A percentile compares a stretch with the other conserved stretches of the same genome.
Conservation (phyloP, 1,140 invertebrate genomes). For the Rhagoletis pomonella region DNA sequence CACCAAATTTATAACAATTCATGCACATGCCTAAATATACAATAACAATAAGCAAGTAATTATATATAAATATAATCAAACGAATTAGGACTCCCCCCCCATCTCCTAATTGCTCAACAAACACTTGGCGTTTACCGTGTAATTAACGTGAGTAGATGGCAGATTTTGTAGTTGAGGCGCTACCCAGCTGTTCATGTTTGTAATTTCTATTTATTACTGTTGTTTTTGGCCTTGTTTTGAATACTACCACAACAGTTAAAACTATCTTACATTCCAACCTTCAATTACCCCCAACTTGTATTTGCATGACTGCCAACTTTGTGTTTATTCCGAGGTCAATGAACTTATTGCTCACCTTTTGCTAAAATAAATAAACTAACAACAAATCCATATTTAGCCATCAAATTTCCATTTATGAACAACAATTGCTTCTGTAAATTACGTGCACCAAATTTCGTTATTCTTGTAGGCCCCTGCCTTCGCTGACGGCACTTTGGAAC, state of each 20-base stretch:
- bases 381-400: too few species aligned
- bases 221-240: too few species aligned
- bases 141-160: slow-evolving; percentile 17
- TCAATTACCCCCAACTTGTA: neutral
- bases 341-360: neutral
- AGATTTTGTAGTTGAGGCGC: neutral
- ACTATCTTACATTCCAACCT: neutral
- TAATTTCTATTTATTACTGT: neutral
- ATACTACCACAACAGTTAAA: too few species aligned
- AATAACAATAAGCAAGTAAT: too few species aligned
- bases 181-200: neutral
- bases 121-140: slow-evolving; percentile 9
- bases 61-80: neutral
- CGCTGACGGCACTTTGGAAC: slow-evolving; percentile 82
- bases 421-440: too few species aligned
- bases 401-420: too few species aligned
- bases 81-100: too few species aligned
- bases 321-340: too few species aligned
- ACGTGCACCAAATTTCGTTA: neutral
- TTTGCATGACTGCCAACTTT: neutral
- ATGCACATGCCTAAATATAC: too few species aligned
- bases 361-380: neutral
- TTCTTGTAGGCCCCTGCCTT: slow-evolving; percentile 77
- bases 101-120: neutral
- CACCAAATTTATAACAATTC: too few species aligned